Evolutionary conservation across 2,113 vertebrate genomes (phyloP).

Genomic region (Cyrtonyx montezumae): DNA sequence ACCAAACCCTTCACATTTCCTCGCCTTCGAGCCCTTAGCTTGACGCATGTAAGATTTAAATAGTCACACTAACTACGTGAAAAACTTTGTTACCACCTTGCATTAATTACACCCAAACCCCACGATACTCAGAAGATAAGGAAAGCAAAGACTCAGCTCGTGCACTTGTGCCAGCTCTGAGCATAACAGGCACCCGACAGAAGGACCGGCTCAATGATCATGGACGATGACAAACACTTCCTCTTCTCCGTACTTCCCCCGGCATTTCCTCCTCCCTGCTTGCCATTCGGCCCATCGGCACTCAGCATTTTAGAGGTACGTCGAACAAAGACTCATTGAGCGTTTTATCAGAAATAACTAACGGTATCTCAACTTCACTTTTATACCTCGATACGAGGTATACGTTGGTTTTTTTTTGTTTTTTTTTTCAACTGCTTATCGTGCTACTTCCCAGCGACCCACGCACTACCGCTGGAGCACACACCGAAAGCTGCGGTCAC

Average conservation of each 20-base stretch:
- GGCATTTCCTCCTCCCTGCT: background rate
- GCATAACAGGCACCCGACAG: too few relatives aligned
- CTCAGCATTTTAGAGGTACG: background rate
- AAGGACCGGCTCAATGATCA: background rate
- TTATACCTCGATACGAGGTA: fast-evolving
- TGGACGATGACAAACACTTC: background rate
- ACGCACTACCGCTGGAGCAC: background rate
- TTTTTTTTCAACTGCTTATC: background rate
- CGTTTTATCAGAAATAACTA: background rate
- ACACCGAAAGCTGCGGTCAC: background rate
- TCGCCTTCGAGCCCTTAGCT: background rate
- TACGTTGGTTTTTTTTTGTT: too few relatives aligned
- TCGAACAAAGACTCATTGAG: background rate
- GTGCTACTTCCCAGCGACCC: fast-evolving
- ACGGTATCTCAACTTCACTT: fast-evolving
- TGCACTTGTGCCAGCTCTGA: background rate
- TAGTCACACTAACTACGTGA: background rate
- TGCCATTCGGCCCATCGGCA: fast-evolving
- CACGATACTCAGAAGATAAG: background rate
- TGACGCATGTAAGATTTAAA: background rate
- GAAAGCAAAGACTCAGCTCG: too few relatives aligned
- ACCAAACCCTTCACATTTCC: background rate
- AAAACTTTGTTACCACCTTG: fast-evolving
- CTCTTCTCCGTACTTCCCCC: background rate
- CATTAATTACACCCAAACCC: background rate